These are phyloP conservation scores for Micropterix aruncella DNA, from an alignment of 2,888 invertebrate genomes.

Conservation along the genomic window DNA sequence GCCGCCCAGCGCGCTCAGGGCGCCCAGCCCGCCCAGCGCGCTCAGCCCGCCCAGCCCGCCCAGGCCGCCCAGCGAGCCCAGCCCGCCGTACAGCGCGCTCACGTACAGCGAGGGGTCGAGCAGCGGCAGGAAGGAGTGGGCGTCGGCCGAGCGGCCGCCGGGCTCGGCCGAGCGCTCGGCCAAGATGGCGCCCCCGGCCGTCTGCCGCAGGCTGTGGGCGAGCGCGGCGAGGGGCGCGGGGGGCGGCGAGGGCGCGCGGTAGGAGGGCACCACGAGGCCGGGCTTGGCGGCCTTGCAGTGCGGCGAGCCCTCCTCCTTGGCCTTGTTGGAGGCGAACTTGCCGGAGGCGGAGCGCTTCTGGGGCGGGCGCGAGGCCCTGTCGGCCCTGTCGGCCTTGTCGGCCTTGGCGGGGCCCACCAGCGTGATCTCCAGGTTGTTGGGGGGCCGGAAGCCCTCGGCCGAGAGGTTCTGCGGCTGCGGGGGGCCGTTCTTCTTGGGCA, in stretches of 20 bases:
- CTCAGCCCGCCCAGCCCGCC: background rate
- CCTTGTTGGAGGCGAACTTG: slow-evolving; percentile 35
- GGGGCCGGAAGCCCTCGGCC: slow-evolving; percentile 34
- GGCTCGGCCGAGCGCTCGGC: slow-evolving; percentile 12
- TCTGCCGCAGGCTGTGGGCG: slow-evolving; percentile 15
- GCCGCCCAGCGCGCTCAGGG: background rate
- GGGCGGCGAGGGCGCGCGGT: slow-evolving; percentile 21
- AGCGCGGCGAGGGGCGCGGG: slow-evolving; percentile 15
- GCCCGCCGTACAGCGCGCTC: slow-evolving; percentile 25
- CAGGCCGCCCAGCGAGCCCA: slow-evolving; percentile 12
- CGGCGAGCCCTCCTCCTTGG: slow-evolving; percentile 3
- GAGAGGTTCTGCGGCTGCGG: slow-evolving; percentile 28
- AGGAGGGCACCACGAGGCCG: slow-evolving; percentile 24
- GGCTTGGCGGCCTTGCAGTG: slow-evolving; percentile 10
- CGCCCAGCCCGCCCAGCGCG: slow-evolving; percentile 12
- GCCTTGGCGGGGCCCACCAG: slow-evolving; percentile 42
- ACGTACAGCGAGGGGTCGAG: slow-evolving; percentile 27
- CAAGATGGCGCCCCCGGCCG: slow-evolving; percentile 3
- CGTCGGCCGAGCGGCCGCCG: slow-evolving; percentile 14
- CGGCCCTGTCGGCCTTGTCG: slow-evolving; percentile 16
- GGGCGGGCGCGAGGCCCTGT: slow-evolving; percentile 20
- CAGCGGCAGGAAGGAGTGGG: slow-evolving; percentile 16
- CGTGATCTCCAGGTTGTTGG: slow-evolving; percentile 58
- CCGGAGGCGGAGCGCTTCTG: slow-evolving; percentile 41
- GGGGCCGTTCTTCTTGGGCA: slow-evolving; percentile 19